phyloP scores from a whole-genome alignment of 2,113 vertebrate genomes.

The Talpa occidentalis region DNA sequence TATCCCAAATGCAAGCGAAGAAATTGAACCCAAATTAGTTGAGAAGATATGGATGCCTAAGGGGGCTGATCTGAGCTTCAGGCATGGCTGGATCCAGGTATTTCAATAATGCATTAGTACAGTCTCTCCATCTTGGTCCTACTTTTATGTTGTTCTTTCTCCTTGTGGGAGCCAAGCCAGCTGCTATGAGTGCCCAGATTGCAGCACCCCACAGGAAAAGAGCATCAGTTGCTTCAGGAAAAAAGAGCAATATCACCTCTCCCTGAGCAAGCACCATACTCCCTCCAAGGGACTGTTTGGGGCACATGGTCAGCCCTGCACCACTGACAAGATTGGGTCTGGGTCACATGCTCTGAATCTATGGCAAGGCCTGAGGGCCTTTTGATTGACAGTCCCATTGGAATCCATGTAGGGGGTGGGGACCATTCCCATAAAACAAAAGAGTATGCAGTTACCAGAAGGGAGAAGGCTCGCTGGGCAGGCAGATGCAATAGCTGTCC shows the following conservation, averaged over 20 bases:
- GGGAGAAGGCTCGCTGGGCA: background rate
- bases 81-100: background rate
- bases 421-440: constrained; percentile 70
- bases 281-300: background rate
- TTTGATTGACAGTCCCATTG: constrained; percentile 26
- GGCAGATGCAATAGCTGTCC: constrained; percentile 50
- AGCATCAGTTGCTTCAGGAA: background rate
- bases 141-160: background rate
- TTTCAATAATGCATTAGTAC: fast-evolving
- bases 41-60: background rate
- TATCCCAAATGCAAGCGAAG: background rate
- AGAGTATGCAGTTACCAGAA: constrained; percentile 69
- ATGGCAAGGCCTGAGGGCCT: background rate
- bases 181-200: background rate
- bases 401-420: background rate
- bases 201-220: background rate
- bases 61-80: background rate
- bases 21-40: background rate
- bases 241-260: background rate
- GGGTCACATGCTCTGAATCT: background rate
- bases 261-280: background rate
- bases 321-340: background rate
- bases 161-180: background rate
- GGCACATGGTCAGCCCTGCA: background rate
- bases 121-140: fast-evolving